Evolutionary conservation across 2,888 invertebrate species (phyloP).

Genomic region (Cataglyphis livida): DNA sequence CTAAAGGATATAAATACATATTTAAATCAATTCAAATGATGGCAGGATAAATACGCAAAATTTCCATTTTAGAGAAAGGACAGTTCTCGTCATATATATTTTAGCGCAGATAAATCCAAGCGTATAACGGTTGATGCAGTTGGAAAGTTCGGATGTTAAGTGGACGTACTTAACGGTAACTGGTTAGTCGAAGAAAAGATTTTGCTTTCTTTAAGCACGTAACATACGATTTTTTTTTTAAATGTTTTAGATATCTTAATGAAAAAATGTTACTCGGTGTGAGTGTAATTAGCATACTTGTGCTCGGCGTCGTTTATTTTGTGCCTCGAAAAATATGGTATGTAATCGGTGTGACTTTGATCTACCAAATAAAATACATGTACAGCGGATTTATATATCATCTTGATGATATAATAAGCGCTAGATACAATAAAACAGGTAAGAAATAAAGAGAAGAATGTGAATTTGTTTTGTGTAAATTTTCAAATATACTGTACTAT

Average conservation of each 20-base stretch:
- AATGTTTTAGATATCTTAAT: not conserved
- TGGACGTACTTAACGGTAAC: constrained; percentile 3
- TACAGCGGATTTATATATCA: not conserved
- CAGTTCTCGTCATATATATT: not conserved
- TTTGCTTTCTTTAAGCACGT: not conserved
- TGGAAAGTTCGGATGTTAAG: constrained; percentile 35
- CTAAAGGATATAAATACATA: too few relatives aligned
- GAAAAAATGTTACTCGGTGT: constrained; percentile 9
- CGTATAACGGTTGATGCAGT: constrained; percentile 24
- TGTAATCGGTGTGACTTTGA: not conserved
- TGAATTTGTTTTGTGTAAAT: not conserved
- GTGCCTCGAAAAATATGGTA: not conserved
- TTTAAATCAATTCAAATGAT: not conserved
- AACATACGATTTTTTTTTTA: not conserved
- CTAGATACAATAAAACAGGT: constrained; percentile 87
- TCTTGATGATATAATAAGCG: constrained; percentile 86
- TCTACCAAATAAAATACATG: not conserved
- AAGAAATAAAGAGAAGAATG: constrained; percentile 66
- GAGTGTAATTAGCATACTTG: not conserved
- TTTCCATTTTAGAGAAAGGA: not conserved
- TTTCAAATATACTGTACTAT: not conserved
- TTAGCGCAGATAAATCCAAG: not conserved
- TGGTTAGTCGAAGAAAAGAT: not conserved
- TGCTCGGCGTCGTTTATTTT: not conserved
- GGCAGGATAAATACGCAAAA: not conserved